phyloP scores from a whole-genome alignment of 2,888 invertebrate species.

The Volucella zonaria region DNA sequence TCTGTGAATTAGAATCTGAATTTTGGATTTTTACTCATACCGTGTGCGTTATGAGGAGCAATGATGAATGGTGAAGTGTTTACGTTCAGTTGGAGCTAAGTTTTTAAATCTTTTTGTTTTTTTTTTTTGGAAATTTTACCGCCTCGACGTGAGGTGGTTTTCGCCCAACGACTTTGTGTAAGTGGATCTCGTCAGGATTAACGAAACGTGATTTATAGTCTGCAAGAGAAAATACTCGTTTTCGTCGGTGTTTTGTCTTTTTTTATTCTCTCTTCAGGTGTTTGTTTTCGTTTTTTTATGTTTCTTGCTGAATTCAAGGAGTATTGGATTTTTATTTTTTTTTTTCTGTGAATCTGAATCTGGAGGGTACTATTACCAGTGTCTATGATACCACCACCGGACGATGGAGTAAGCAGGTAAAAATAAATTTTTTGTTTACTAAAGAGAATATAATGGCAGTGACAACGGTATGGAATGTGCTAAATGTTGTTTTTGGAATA shows the following conservation, averaged over 20 bases:
- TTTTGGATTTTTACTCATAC: not conserved
- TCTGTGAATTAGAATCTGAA: too few species aligned
- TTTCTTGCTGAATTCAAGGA: conserved; percentile 53
- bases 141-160: conserved; percentile 11
- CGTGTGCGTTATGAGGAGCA: conserved; percentile 38
- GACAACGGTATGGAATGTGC: conserved; percentile 58
- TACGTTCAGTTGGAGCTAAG: conserved; percentile 42
- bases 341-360: conserved; percentile 7
- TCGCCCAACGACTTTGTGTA: conserved; percentile 48
- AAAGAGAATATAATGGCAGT: conserved; percentile 56
- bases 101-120: conserved; percentile 38
- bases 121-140: conserved; percentile 13
- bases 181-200: conserved; percentile 57
- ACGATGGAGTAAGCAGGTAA: conserved; percentile 65
- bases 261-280: too few species aligned
- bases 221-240: conserved; percentile 44
- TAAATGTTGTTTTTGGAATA: conserved; percentile 59
- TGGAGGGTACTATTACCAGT: not conserved
- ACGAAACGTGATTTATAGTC: conserved; percentile 66
- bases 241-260: not conserved
- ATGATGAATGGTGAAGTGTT: conserved; percentile 63
- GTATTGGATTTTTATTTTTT: conserved; percentile 56
- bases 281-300: not conserved
- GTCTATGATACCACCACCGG: conserved; percentile 19
- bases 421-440: conserved; percentile 20